Conservation (phyloP, 2,888 invertebrate genomes). For the Pimpla rufipes region DNA sequence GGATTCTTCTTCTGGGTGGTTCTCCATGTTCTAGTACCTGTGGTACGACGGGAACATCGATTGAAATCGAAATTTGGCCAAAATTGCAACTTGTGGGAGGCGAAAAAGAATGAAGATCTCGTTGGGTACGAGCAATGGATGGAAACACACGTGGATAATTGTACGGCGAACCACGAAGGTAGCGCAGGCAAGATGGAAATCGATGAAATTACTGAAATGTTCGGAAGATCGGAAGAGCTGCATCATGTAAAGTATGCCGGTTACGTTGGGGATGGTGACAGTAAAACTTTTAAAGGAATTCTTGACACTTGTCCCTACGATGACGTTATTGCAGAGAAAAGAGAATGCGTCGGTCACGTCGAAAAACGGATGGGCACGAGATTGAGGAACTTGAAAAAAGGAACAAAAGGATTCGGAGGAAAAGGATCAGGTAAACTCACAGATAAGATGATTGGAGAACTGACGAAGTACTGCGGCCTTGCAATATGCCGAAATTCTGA, state of each 20-base stretch:
- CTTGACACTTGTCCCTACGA: constrained; percentile 58
- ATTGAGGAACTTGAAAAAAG: too few relatives aligned
- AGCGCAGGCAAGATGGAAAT: constrained; percentile 59
- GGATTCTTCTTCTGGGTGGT: too few relatives aligned
- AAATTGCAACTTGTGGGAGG: constrained; percentile 57
- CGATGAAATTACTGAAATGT: constrained; percentile 61
- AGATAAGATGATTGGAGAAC: constrained; percentile 70
- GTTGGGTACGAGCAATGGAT: constrained; percentile 36
- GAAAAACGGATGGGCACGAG: too few relatives aligned
- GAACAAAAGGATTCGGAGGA: too few relatives aligned
- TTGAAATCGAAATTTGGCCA: constrained; percentile 4
- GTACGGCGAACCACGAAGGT: constrained; percentile 55
- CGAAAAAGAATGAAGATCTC: constrained; percentile 37
- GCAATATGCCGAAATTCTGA: constrained; percentile 73
- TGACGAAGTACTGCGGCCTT: constrained; percentile 73
- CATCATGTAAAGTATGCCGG: constrained; percentile 50
- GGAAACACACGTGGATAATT: constrained; percentile 41
- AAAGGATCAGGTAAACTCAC: constrained; percentile 71
- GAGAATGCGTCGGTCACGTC: constrained; percentile 17
- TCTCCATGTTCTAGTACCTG: too few relatives aligned
- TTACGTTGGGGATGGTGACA: constrained; percentile 64
- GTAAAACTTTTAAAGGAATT: constrained; percentile 65
- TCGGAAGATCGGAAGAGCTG: constrained; percentile 60
- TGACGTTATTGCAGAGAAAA: constrained; percentile 28
- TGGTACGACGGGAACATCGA: too few relatives aligned